Percentiles rank a stretch among this genome's conserved stretches.
These are phyloP conservation scores for Malurus elegans DNA, from an alignment of 2,113 vertebrate species.

Conservation along the genomic window DNA sequence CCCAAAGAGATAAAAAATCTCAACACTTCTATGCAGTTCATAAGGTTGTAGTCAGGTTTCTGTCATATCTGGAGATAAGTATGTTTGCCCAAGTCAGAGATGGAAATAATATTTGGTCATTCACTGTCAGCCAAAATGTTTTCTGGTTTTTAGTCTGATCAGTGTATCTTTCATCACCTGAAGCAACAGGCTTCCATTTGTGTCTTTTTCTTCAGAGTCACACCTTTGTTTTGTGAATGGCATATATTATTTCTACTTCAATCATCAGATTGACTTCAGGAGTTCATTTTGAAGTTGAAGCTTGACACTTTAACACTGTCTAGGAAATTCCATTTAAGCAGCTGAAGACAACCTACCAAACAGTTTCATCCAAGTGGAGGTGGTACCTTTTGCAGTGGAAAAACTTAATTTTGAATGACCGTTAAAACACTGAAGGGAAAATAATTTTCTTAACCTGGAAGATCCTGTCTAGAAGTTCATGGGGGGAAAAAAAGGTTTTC, in stretches of 20 bases:
- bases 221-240: neutral
- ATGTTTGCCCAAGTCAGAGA: neutral
- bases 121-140: neutral
- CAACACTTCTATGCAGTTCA: neutral
- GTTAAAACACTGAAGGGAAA: neutral
- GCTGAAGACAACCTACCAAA: neutral
- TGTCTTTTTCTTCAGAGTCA: neutral
- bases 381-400: fast-evolving
- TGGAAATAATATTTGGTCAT: neutral
- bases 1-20: neutral
- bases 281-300: neutral
- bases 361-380: neutral
- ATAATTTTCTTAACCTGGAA: neutral
- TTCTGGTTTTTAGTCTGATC: neutral
- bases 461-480: neutral
- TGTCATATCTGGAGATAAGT: neutral
- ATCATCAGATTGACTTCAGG: neutral
- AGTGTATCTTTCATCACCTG: neutral
- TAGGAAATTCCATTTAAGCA: neutral
- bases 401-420: neutral
- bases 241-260: neutral
- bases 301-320: neutral
- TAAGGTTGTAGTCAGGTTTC: neutral
- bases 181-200: neutral
- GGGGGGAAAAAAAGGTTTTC: neutral